phyloP scores from a whole-genome alignment of 2,797 vertebrate species.

The Danionella dracula region DNA sequence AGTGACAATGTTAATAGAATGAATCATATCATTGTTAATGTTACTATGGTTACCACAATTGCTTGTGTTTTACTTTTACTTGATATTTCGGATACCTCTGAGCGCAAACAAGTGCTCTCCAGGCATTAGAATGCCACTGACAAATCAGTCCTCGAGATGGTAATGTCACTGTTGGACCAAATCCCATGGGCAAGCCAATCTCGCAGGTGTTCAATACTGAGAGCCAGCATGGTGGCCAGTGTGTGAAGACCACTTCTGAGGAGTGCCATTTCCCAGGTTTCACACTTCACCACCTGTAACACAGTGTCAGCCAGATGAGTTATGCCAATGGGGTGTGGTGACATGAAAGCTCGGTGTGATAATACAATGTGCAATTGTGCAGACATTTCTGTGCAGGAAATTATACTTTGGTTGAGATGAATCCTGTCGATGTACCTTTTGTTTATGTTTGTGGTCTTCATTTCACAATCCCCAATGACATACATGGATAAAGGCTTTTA shows the following conservation, averaged over 20 bases:
- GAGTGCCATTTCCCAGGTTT: slow-evolving; percentile 56
- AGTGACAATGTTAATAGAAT: too few relatives aligned
- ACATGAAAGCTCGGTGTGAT: not conserved
- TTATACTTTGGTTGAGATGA: slow-evolving; percentile 11
- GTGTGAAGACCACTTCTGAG: slow-evolving; percentile 49
- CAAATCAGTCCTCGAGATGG: not conserved
- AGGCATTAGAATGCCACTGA: not conserved
- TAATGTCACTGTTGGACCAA: slow-evolving; percentile 2
- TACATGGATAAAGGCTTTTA: too few relatives aligned
- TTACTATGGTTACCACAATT: too few relatives aligned
- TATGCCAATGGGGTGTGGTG: slow-evolving; percentile 33
- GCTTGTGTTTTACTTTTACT: too few relatives aligned
- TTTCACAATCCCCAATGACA: too few relatives aligned
- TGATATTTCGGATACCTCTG: not conserved
- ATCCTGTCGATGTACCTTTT: too few relatives aligned
- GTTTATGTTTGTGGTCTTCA: too few relatives aligned
- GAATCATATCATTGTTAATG: too few relatives aligned
- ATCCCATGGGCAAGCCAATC: slow-evolving; percentile 30
- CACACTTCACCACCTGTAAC: slow-evolving; percentile 56
- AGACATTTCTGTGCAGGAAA: slow-evolving; percentile 3
- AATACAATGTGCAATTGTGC: not conserved
- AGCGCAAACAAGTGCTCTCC: not conserved
- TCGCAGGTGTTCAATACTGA: slow-evolving; percentile 49
- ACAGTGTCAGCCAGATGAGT: slow-evolving; percentile 58
- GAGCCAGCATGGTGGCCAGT: slow-evolving; percentile 38